A percentile compares a stretch with the other conserved stretches of the same genome.
Evolutionary conservation across 1,140 invertebrate genomes (phyloP).

Genomic region (Drosophila rufa): DNA sequence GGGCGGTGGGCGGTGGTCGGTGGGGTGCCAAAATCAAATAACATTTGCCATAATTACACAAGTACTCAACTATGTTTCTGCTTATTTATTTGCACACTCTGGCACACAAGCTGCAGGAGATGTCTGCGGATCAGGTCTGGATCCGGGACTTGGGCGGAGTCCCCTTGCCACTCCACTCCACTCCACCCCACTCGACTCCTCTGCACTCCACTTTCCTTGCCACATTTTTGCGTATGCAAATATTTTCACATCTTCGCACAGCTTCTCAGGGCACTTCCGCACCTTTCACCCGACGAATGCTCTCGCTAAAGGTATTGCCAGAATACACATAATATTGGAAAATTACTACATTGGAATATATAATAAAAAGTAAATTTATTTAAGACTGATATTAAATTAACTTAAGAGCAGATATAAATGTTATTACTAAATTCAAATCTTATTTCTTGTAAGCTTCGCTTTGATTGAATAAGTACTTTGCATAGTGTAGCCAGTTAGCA

Average conservation of each 20-base stretch:
- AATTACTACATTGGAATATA: too few relatives aligned
- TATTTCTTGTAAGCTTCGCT: too few relatives aligned
- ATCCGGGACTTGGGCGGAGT: background rate
- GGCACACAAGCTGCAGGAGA: slow-evolving; percentile 23
- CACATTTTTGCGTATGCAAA: slow-evolving; percentile 60
- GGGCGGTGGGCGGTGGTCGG: background rate
- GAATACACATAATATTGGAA: too few relatives aligned
- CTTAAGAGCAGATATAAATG: too few relatives aligned
- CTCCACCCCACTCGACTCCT: too few relatives aligned
- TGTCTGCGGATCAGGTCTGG: slow-evolving; percentile 26
- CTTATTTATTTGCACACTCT: slow-evolving; percentile 50
- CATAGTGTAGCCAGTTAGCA: too few relatives aligned
- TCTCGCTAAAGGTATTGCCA: background rate
- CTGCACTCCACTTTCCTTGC: slow-evolving; percentile 32
- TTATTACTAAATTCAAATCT: too few relatives aligned
- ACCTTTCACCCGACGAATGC: slow-evolving; percentile 45
- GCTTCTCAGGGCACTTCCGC: slow-evolving; percentile 50
- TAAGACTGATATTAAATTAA: too few relatives aligned
- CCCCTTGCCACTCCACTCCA: background rate
- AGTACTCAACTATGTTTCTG: slow-evolving; percentile 61
- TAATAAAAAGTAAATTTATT: too few relatives aligned
- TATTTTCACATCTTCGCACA: slow-evolving; percentile 49
- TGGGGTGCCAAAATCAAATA: slow-evolving; percentile 57
- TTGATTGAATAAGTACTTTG: too few relatives aligned
- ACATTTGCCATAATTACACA: slow-evolving; percentile 65